Percentiles rank a stretch among this genome's conserved stretches.
phyloP scores from a whole-genome alignment of 1,140 invertebrate species.

The Penaeus japonicus region DNA sequence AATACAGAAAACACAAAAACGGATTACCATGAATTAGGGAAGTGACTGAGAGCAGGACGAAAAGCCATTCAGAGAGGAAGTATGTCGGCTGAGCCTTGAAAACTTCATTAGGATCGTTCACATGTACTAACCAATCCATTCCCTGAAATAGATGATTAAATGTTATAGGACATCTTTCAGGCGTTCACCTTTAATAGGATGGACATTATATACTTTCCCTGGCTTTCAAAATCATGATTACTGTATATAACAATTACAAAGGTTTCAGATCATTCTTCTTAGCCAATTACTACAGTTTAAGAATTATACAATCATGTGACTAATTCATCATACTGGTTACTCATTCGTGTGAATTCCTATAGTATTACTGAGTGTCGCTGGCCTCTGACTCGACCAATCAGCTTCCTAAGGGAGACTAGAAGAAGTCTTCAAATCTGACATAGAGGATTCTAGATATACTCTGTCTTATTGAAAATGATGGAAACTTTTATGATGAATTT shows the following conservation, averaged over 20 bases:
- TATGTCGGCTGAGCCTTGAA: conserved; percentile 57
- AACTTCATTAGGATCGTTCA: conserved; percentile 36
- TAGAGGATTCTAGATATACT: too few species aligned
- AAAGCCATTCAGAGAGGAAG: conserved; percentile 54
- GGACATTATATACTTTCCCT: too few species aligned
- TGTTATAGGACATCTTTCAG: not conserved
- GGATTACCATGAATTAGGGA: conserved; percentile 55
- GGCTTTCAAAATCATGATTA: not conserved
- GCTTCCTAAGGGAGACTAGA: too few species aligned
- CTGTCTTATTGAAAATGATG: too few species aligned
- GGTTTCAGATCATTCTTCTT: not conserved
- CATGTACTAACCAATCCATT: conserved; percentile 51
- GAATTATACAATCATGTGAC: too few species aligned
- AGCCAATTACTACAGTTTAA: not conserved
- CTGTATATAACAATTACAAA: not conserved
- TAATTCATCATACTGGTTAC: too few species aligned
- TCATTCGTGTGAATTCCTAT: too few species aligned
- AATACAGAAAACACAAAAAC: not conserved
- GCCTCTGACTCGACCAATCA: too few species aligned
- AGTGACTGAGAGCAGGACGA: conserved; percentile 35
- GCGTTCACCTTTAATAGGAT: not conserved
- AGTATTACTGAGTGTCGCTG: too few species aligned
- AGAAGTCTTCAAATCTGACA: too few species aligned
- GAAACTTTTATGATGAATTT: too few species aligned
- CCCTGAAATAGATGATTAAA: conserved; percentile 18